A percentile compares a stretch with the other conserved stretches of the same genome.
Evolutionary conservation across 2,797 vertebrate species (phyloP).

Genomic region (Myotis planiceps): DNA sequence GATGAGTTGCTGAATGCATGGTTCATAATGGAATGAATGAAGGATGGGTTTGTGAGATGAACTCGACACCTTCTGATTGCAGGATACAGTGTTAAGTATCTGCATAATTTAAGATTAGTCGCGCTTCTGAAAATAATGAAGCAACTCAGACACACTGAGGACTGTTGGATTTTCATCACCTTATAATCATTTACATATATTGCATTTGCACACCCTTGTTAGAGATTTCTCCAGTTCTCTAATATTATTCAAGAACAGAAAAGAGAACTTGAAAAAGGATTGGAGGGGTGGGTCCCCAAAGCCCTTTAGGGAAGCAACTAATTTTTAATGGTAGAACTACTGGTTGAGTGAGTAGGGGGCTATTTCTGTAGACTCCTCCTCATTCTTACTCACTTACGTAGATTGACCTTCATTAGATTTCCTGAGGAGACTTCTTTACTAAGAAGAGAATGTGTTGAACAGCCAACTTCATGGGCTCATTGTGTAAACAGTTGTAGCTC

Average conservation of each 20-base stretch:
- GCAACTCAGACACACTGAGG: neutral
- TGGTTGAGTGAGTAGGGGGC: neutral
- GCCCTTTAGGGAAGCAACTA: neutral
- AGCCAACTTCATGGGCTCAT: neutral
- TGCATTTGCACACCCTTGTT: neutral
- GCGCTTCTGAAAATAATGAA: neutral
- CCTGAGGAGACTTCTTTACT: neutral
- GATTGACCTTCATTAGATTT: slow-evolving; percentile 38
- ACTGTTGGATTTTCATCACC: neutral
- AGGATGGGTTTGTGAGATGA: neutral
- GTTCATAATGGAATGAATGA: neutral
- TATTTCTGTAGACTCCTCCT: neutral
- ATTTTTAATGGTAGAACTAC: neutral
- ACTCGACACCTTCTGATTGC: neutral
- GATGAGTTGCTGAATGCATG: neutral
- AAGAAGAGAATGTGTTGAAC: slow-evolving; percentile 52
- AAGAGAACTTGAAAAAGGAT: neutral
- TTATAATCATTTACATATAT: neutral
- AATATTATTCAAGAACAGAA: neutral
- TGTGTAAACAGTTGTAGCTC: neutral
- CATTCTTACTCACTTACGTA: neutral
- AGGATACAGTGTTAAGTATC: neutral
- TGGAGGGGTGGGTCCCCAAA: neutral
- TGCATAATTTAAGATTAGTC: neutral
- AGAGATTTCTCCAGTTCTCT: neutral